Percentiles rank a stretch among this genome's conserved stretches.
These are phyloP conservation scores for Odontothrips loti DNA, from an alignment of 2,888 invertebrate genomes.

Conservation along the genomic window DNA sequence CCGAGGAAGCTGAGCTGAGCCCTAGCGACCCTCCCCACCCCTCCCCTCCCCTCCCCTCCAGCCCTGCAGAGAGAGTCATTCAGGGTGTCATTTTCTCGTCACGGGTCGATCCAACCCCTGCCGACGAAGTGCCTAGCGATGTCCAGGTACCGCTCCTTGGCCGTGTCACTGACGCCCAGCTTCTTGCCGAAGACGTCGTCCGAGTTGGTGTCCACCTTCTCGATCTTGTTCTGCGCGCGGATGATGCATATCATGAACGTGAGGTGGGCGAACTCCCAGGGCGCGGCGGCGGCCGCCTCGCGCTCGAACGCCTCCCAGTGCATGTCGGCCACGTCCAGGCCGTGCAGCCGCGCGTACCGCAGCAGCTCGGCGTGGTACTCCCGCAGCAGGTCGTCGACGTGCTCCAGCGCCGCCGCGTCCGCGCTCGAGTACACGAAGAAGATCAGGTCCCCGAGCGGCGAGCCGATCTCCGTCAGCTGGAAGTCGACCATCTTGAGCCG, in stretches of 20 bases:
- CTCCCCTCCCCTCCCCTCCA: too few relatives aligned
- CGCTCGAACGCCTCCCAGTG: background rate
- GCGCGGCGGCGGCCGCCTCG: background rate
- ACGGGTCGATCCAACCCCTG: background rate
- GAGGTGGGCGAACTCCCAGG: background rate
- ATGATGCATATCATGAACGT: background rate
- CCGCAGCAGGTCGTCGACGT: background rate
- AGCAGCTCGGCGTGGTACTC: slow-evolving; percentile 21
- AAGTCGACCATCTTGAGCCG: slow-evolving; percentile 58
- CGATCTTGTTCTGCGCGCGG: background rate
- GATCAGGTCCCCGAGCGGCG: slow-evolving; percentile 52
- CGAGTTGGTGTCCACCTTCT: background rate
- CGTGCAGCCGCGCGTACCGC: slow-evolving; percentile 16
- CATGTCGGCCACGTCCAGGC: background rate
- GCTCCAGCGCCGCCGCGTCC: slow-evolving; percentile 45
- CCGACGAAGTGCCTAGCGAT: background rate
- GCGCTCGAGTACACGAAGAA: slow-evolving; percentile 57
- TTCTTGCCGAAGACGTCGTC: background rate
- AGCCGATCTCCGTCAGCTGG: slow-evolving; percentile 54
- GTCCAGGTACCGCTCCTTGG: background rate
- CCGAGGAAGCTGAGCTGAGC: too few relatives aligned
- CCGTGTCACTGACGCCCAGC: background rate
- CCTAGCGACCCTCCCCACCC: too few relatives aligned
- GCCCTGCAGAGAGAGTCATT: too few relatives aligned
- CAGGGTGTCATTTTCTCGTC: too few relatives aligned